Base-by-base conservation (phyloP, 37 sponge, comb jelly and placozoan species). In the Agelas oroides region DNA sequence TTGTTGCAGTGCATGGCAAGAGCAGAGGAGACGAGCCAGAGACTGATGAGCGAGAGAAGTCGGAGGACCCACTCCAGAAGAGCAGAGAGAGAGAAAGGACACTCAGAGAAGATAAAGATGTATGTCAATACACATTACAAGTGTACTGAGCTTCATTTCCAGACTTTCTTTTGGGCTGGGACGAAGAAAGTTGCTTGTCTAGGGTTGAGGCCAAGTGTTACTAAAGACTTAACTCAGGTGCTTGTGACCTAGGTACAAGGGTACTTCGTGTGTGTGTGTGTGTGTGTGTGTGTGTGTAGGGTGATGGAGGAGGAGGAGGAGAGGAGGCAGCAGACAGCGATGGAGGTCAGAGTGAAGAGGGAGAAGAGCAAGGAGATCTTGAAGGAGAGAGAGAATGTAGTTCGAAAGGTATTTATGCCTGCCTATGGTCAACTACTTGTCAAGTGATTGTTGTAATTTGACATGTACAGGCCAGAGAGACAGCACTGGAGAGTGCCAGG, bases 281-380 rank as follows among this genome's bases (percentile, higher is more conserved):
- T 46, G 27, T 28, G 24, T n/a, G 27, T 62, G 12, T 3, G 63
- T 46, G 46, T 46, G 46, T 37, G 24, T n/a, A 72, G 73, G 73
- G 52, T 72, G 36, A 46, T 20, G 52, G 65, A 63, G 39, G 78
- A 78, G 39, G 78, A 80, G 12, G 57, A 31, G 18, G 57, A 54
- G 55, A 80, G 57, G 27, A 80, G 56, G 32, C 14, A 15, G 21
- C 55, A 31, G 72, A 21, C 21, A 2, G 62, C 41, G 2, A 60
- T 5, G 19, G 83, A 72, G 60, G 3, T 59, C 21, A 59, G 55
- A 39, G 19, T 17, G 27, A 59, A 82, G 71, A 82, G 69, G 40
- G 69, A 66, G 70, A 80, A 46, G 24, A 25, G 39, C 38, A 39
- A 73, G 53, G 54, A 5, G 19, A 73, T 53, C 5, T 2, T 28